Conservation (phyloP, 1,140 invertebrate species). For the Hyles vespertilio region DNA sequence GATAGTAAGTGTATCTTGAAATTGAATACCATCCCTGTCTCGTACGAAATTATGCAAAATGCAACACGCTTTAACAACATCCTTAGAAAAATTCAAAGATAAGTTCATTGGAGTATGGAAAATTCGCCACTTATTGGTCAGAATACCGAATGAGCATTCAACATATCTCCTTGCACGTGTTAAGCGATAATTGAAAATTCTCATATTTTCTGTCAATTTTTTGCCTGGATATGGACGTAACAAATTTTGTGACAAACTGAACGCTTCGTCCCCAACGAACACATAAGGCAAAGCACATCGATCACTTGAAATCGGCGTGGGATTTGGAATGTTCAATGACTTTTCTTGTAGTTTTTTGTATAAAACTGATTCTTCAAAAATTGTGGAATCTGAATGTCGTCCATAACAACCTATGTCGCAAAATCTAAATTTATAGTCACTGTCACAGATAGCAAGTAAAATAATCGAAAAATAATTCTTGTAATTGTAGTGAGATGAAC, state of each 20-base stretch:
- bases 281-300: too few species aligned
- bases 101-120: constrained; percentile 53
- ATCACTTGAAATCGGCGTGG: too few species aligned
- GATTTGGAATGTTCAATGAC: too few species aligned
- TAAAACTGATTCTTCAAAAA: too few species aligned
- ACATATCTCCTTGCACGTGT: constrained; percentile 20
- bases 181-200: constrained; percentile 40
- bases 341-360: too few species aligned
- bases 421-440: neutral
- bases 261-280: too few species aligned
- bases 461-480: constrained; percentile 2
- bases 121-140: constrained; percentile 54
- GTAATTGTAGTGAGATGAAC: neutral
- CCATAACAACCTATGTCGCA: neutral
- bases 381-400: neutral
- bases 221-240: constrained; percentile 40
- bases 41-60: constrained; percentile 57
- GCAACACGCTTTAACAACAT: constrained; percentile 47
- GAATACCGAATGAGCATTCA: constrained; percentile 40
- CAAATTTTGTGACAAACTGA: constrained; percentile 14
- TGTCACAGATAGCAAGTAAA: neutral
- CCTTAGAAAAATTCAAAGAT: constrained; percentile 31
- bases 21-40: constrained; percentile 36
- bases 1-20: constrained; percentile 36
- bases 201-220: constrained; percentile 33